phyloP scores from a whole-genome alignment of 2,888 invertebrate genomes.

The Hydropsyche betteni region DNA sequence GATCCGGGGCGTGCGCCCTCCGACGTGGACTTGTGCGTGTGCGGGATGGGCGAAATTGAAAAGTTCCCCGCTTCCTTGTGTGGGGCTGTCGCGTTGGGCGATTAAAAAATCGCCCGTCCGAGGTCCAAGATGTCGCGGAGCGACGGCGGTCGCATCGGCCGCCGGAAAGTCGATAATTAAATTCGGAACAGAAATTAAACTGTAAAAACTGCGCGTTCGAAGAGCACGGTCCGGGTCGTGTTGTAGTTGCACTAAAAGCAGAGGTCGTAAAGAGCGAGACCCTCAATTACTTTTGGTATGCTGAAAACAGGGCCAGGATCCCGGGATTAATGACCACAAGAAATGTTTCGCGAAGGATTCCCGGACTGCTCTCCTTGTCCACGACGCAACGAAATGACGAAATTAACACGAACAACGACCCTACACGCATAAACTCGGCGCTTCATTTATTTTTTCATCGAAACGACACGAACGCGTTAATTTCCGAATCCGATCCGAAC shows the following conservation, averaged over 20 bases:
- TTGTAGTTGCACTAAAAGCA: slow-evolving; percentile 14
- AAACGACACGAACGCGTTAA: too few species aligned
- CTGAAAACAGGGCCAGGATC: slow-evolving; percentile 35
- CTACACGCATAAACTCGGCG: too few species aligned
- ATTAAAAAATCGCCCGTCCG: too few species aligned
- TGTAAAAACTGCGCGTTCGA: not conserved
- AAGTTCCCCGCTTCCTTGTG: too few species aligned
- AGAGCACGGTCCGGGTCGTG: not conserved
- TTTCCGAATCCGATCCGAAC: too few species aligned
- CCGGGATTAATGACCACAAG: slow-evolving; percentile 49
- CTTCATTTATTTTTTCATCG: too few species aligned
- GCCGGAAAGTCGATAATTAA: not conserved
- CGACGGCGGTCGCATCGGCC: too few species aligned
- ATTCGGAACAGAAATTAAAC: not conserved
- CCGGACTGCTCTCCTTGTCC: not conserved
- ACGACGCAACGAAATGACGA: not conserved
- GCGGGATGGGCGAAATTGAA: too few species aligned
- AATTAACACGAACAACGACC: not conserved
- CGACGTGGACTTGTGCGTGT: not conserved
- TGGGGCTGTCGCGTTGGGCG: too few species aligned
- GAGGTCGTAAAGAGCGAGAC: slow-evolving; percentile 30
- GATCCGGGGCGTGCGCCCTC: slow-evolving; percentile 26
- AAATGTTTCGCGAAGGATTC: slow-evolving; percentile 39
- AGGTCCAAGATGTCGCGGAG: too few species aligned
- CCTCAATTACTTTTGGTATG: slow-evolving; percentile 50